These are phyloP conservation scores for Indri indri DNA, from an alignment of 2,113 vertebrate species.

Conservation along the genomic window DNA sequence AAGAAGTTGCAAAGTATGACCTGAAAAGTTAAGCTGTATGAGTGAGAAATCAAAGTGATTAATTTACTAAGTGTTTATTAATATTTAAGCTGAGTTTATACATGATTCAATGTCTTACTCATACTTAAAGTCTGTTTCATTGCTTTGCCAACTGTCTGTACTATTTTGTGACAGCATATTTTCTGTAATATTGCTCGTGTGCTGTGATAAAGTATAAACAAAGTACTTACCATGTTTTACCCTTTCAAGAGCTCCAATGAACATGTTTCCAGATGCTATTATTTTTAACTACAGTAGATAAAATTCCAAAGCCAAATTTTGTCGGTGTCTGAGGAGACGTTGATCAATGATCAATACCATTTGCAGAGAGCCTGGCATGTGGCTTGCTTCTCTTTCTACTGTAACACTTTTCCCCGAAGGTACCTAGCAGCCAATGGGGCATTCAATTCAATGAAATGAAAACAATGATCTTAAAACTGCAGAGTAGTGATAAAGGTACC, in stretches of 20 bases:
- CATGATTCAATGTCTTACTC: not conserved
- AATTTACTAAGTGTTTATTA: not conserved
- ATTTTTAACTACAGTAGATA: not conserved
- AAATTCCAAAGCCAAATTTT: accelerated
- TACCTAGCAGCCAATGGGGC: not conserved
- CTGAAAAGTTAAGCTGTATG: accelerated
- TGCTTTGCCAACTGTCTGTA: not conserved
- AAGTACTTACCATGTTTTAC: not conserved
- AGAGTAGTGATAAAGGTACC: not conserved
- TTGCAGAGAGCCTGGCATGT: too few species aligned
- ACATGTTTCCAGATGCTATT: not conserved
- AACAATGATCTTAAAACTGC: not conserved
- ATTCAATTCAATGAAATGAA: not conserved
- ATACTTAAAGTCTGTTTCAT: not conserved
- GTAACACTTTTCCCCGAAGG: accelerated
- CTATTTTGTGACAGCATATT: not conserved
- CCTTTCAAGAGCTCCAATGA: not conserved
- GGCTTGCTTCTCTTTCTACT: not conserved
- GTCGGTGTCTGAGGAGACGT: not conserved
- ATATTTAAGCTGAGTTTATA: not conserved
- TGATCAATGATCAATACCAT: not conserved
- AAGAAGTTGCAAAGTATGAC: too few species aligned
- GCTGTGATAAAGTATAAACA: not conserved
- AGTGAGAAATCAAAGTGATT: not conserved
- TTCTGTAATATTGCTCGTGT: not conserved